phyloP scores from a whole-genome alignment of 2,797 vertebrate genomes.

The Halcyon leucocephala region DNA sequence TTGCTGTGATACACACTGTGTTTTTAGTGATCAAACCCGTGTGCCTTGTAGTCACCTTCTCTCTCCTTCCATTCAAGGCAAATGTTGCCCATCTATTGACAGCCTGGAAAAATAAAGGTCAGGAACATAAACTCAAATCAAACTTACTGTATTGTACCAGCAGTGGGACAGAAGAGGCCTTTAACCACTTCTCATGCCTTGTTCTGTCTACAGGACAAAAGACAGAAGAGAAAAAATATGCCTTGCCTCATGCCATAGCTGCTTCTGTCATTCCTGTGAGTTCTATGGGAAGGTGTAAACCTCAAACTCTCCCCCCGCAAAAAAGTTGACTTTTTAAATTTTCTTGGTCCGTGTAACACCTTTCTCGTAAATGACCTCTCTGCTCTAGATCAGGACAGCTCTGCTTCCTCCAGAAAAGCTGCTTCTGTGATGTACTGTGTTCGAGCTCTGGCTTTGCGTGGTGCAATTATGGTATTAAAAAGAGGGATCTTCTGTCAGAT shows the following conservation, averaged over 20 bases:
- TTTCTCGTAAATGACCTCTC: not conserved
- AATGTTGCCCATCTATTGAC: accelerated
- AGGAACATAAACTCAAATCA: not conserved
- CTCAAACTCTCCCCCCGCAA: not conserved
- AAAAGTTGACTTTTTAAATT: not conserved
- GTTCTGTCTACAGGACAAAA: not conserved
- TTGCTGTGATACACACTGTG: not conserved
- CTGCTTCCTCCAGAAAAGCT: not conserved
- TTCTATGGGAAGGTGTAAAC: not conserved
- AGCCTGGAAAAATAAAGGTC: not conserved
- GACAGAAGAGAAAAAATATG: not conserved
- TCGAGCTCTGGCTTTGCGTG: not conserved
- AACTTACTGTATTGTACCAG: not conserved
- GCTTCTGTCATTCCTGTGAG: not conserved
- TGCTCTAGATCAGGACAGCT: not conserved
- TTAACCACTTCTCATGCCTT: not conserved
- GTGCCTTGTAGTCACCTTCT: not conserved
- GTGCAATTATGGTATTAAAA: not conserved
- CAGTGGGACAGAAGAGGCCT: not conserved
- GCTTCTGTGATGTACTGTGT: not conserved
- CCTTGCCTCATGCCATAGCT: not conserved
- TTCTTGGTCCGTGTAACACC: not conserved
- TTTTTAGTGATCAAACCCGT: not conserved
- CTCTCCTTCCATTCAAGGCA: not conserved
- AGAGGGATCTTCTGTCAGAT: not conserved